Base-by-base conservation (phyloP, 2,888 invertebrate species). In the Matsumyia berberina region DNA sequence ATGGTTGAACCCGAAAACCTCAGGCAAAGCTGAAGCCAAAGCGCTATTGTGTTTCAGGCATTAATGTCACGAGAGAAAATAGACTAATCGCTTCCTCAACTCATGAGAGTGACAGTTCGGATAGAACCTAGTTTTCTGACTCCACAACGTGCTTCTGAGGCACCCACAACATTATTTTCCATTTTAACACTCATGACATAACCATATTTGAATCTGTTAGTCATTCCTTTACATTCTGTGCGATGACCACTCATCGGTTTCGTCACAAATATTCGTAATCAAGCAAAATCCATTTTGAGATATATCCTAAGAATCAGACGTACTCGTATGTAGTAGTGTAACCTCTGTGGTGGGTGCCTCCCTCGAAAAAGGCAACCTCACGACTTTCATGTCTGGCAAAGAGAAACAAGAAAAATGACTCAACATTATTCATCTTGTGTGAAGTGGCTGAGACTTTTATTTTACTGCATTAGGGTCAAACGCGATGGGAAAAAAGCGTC, bases 401-500 rank as follows among this genome's bases (percentile, higher is more conserved):
- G 2, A 57, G 35, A 46, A 35, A 44, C 29, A 24, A 55, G 15
- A 42, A 37, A 35, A 44, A 39, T 67, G 37, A 74, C 66, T 79
- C 66, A 73, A 19, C 53, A 8, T 44, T 15, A 17, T 33, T 57
- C 24, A 29, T 49, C 58, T 44, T 44, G 6, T 44, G 6, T n/a
- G 37, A 80, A 67, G 12, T 58, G 12, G 5, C 15, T 66, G 49
- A 8, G 29, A 9, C 8, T 66, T 49, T 70, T 42, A 15, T 17
- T 69, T 35, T 35, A 42, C 37, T 37, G 46, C 69, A 69, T 76
- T 80, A 46, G 60, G 74, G 53, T 80, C 60, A 72, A 24, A 42
- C 2, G 29, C 5, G 35, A 46, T 39, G 58, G 17, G 37, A 19
- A 49, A 33, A 15, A 24, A 31, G 37, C 39, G 12, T 33, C 11